phyloP scores from a whole-genome alignment of 1,140 invertebrate species.

The Calephelis nemesis region DNA sequence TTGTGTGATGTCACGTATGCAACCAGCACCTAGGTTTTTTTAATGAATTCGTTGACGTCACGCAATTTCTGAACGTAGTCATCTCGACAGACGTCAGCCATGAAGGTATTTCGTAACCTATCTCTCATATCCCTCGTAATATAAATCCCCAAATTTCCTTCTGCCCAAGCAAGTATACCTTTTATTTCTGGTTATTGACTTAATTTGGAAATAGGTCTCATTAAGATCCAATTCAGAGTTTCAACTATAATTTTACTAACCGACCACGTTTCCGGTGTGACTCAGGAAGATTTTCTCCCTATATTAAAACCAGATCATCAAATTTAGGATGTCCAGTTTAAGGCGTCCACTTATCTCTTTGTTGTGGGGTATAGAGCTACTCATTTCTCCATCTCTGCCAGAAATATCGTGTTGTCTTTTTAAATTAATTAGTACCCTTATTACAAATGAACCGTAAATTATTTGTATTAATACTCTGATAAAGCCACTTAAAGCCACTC shows the following conservation, averaged over 20 bases:
- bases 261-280: conserved; percentile 20
- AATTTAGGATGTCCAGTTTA: conserved; percentile 10
- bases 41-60: too few species aligned
- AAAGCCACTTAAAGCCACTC: conserved; percentile 19
- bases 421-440: conserved; percentile 28
- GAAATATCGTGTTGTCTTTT: conserved; percentile 32
- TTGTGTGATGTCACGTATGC: too few species aligned
- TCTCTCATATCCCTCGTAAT: too few species aligned
- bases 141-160: not conserved
- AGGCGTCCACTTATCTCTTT: conserved; percentile 35
- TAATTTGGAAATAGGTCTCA: conserved; percentile 25
- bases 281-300: conserved; percentile 23
- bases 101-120: too few species aligned
- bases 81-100: too few species aligned
- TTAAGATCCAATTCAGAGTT: conserved; percentile 19
- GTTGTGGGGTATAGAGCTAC: conserved; percentile 32
- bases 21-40: too few species aligned
- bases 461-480: conserved; percentile 14
- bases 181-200: conserved; percentile 3
- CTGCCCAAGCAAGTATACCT: not conserved
- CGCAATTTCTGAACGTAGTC: too few species aligned
- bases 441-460: not conserved
- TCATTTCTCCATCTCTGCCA: conserved; percentile 36
- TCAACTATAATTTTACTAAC: conserved; percentile 16
- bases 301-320: conserved; percentile 27